These are phyloP conservation scores for Melanitta fusca DNA, from an alignment of 2,797 vertebrate genomes.

Conservation along the genomic window DNA sequence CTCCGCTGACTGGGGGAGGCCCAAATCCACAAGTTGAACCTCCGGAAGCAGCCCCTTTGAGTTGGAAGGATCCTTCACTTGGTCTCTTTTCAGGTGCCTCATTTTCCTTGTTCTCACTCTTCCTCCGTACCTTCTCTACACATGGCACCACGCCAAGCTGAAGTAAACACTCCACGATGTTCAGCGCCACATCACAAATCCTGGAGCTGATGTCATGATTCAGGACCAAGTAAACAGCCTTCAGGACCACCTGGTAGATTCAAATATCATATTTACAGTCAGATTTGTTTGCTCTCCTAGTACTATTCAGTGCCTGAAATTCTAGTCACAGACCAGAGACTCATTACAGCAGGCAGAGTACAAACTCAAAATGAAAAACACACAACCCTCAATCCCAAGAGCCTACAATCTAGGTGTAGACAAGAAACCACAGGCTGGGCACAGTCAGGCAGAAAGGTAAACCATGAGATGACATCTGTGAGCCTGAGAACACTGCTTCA, in stretches of 20 bases:
- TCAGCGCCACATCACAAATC: constrained; percentile 94
- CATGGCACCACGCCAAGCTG: constrained; percentile 95
- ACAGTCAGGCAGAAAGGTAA: constrained; percentile 44
- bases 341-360: background rate
- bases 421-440: background rate
- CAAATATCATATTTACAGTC: background rate
- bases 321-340: background rate
- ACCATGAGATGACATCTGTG: constrained; percentile 25
- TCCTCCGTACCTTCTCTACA: constrained; percentile 88
- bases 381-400: background rate
- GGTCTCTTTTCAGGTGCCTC: constrained; percentile 83
- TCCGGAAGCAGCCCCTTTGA: constrained; percentile 80
- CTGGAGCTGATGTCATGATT: constrained; percentile 97
- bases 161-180: constrained; percentile 95
- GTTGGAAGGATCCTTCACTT: constrained; percentile 87
- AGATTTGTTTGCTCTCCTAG: background rate
- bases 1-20: constrained; percentile 76
- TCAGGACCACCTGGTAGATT: constrained; percentile 88
- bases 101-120: constrained; percentile 94
- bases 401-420: background rate
- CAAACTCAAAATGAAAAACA: background rate
- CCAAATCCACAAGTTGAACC: constrained; percentile 82
- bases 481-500: constrained; percentile 6
- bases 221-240: constrained; percentile 93
- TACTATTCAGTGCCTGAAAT: background rate